Percentiles rank a stretch among this genome's conserved stretches.
phyloP scores from a whole-genome alignment of 1,140 invertebrate genomes.

The Periplaneta americana region DNA sequence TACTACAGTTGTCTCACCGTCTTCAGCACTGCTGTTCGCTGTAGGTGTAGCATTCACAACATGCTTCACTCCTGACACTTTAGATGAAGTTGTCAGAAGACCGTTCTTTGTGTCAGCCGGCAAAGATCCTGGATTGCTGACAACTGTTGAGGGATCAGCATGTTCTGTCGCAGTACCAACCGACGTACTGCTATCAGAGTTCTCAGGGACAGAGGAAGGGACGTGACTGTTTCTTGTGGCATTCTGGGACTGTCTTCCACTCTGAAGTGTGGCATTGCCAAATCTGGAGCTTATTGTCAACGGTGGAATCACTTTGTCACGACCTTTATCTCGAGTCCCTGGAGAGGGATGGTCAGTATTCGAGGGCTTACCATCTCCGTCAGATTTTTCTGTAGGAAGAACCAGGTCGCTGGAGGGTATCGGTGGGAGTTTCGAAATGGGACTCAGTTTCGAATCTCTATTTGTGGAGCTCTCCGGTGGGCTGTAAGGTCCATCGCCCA shows the following conservation, averaged over 20 bases:
- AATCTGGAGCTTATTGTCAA: not conserved
- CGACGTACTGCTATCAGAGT: not conserved
- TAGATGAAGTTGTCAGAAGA: not conserved
- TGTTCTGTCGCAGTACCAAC: not conserved
- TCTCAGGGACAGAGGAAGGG: not conserved
- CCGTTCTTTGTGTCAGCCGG: not conserved
- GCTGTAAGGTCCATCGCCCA: not conserved
- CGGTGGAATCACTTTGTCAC: not conserved
- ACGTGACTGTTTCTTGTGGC: not conserved
- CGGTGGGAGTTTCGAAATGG: not conserved
- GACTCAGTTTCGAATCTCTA: not conserved
- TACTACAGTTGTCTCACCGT: not conserved
- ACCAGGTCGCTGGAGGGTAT: not conserved
- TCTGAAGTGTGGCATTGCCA: not conserved
- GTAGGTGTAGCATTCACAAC: not conserved
- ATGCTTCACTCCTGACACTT: not conserved
- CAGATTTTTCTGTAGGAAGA: not conserved
- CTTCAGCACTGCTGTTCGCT: not conserved
- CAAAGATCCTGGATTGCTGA: not conserved
- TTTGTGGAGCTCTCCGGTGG: not conserved
- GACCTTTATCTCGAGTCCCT: not conserved
- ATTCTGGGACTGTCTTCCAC: not conserved
- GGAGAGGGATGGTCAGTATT: not conserved
- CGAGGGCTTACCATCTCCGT: not conserved
- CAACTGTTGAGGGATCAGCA: not conserved